Evolutionary conservation across 2,888 invertebrate genomes (phyloP), one percentile per base, ranked within the genome.

Genomic region (Mythimna vitellina): DNA sequence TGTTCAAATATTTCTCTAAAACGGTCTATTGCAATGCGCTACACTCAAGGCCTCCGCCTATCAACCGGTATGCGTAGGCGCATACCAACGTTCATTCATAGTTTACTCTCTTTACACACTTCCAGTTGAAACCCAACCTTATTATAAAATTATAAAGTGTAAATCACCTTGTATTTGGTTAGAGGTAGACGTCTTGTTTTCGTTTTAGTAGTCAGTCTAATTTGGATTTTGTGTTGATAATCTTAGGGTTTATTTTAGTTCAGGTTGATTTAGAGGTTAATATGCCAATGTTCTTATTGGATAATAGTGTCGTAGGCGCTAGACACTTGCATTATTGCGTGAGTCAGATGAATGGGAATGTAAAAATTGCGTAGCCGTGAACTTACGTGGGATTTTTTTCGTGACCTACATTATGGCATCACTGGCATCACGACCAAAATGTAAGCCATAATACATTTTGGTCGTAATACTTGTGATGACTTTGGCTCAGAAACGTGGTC

Each of bases 221-320:
- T 78, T 67, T 73, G 5, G 1, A 49, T 71, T 69, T 62, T 80
- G 54, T 8, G 0, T 0, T 0, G 0, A 3, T 9, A 3, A 0
- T 1, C 0, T 56, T 74, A 72, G 22, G 22, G 70, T 78, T 56
- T 69, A 67, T 62, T 64, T 70, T 74, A 8, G 32, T 8, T n/a
- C 80, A 65, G 51, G 32, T 29, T 17, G 1, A 8, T 76, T 77
- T 76, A 68, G 70, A 85, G 87, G 87, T 85, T 78, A 84, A 73
- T 82, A 78, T 78, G 78, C 69, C 70, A 81, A 49, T 53, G 35
- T 54, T 69, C 79, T 81, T 86, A 89, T 91, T 89, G 86, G 81
- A 89, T 90, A 89, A 89, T 88, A 80, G 80, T 68, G 67, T 77
- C 69, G 92, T 92, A 89, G 92, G 92, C 89, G 91, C 82, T 86